Conservation (phyloP, 92 coral and sea anemone species). For the Actinostola sp. region DNA sequence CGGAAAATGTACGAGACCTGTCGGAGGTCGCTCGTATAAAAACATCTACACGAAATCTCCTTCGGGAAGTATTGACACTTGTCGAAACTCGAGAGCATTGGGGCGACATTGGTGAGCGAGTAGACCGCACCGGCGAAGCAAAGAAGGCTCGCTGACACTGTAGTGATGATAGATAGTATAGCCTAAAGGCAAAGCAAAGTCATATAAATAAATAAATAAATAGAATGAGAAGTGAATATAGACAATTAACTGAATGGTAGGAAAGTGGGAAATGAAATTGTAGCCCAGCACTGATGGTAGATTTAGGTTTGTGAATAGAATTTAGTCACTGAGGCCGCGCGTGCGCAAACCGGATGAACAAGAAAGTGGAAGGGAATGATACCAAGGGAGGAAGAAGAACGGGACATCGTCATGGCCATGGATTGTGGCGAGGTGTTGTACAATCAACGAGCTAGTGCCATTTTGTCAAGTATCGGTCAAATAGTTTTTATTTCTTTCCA, state of each 20-base stretch:
- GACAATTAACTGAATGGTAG: too few relatives aligned
- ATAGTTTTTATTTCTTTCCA: not conserved
- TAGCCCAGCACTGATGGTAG: too few relatives aligned
- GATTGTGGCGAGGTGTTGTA: not conserved
- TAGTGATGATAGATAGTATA: constrained; percentile 58
- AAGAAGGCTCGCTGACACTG: constrained; percentile 57
- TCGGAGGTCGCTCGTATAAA: constrained; percentile 71
- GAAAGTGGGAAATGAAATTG: too few relatives aligned
- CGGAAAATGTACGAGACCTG: constrained; percentile 86
- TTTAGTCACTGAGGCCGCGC: too few relatives aligned
- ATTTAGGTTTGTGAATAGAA: too few relatives aligned
- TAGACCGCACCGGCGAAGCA: constrained; percentile 81
- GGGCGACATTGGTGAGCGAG: constrained; percentile 68
- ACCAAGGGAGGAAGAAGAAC: too few relatives aligned
- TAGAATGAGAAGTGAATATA: not conserved
- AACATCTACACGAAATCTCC: constrained; percentile 85
- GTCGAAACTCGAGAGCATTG: constrained; percentile 77
- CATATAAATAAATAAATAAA: not conserved
- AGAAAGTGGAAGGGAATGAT: too few relatives aligned
- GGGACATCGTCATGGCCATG: too few relatives aligned
- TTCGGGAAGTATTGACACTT: constrained; percentile 78
- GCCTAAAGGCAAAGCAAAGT: constrained; percentile 32
- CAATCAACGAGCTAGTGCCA: not conserved
- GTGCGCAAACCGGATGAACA: too few relatives aligned
- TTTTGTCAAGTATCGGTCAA: not conserved